phyloP scores from a whole-genome alignment of 2,888 invertebrate genomes.

The Cataglyphis rosenhaueri region DNA sequence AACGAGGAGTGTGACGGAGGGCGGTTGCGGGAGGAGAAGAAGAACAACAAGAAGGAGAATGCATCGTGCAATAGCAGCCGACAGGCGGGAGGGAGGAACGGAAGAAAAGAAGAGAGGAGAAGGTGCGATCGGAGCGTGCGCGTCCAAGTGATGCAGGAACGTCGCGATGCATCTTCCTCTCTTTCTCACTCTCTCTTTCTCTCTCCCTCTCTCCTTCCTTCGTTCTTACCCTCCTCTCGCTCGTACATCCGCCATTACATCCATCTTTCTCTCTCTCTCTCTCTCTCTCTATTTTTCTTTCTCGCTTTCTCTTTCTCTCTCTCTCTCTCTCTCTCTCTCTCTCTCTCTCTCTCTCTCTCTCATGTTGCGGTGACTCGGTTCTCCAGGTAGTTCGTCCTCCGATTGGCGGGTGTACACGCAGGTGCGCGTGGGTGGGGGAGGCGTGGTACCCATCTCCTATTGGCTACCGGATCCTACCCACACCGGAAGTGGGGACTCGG shows the following conservation, averaged over 20 bases:
- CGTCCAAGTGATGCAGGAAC: conserved; percentile 69
- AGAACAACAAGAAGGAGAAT: conserved; percentile 50
- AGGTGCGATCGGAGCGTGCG: conserved; percentile 75
- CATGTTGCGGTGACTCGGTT: conserved; percentile 51
- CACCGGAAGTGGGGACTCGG: conserved; percentile 79
- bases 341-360: conserved; percentile 25
- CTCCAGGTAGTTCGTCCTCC: conserved; percentile 75
- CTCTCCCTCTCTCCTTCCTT: conserved; percentile 39
- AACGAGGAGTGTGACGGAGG: conserved; percentile 36
- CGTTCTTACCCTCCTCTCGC: conserved; percentile 46
- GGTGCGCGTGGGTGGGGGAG: conserved; percentile 85
- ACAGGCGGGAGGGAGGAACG: conserved; percentile 16
- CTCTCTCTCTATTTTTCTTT: conserved; percentile 23
- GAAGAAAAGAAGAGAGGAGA: conserved; percentile 59
- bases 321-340: neutral
- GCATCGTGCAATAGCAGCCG: conserved; percentile 53
- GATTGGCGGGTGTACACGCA: conserved; percentile 82
- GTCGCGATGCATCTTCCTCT: conserved; percentile 49
- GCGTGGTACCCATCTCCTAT: conserved; percentile 81
- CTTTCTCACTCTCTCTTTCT: conserved; percentile 40
- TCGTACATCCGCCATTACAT: conserved; percentile 41
- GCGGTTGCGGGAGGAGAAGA: conserved; percentile 36
- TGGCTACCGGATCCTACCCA: conserved; percentile 73
- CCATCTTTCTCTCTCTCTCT: conserved; percentile 28
- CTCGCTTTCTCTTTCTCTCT: neutral